phyloP scores from a whole-genome alignment of 2,888 invertebrate species.

The Epistrophe eligans region DNA sequence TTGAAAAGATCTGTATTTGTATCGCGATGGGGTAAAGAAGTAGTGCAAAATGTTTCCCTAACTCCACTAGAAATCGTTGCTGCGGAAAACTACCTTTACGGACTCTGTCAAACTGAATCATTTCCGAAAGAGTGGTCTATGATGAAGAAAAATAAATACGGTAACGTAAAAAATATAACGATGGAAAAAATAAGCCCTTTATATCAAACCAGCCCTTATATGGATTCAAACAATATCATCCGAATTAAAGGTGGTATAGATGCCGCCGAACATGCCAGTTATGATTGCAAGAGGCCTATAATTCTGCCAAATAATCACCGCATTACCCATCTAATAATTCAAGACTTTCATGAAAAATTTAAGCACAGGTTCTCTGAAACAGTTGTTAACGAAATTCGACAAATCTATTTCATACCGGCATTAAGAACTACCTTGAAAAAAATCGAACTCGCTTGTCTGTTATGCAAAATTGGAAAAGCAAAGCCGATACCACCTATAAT shows the following conservation, averaged over 20 bases:
- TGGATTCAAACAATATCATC: conserved; percentile 43
- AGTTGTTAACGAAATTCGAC: conserved; percentile 42
- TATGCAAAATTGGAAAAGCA: conserved; percentile 29
- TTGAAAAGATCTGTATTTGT: not conserved
- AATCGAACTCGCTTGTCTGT: not conserved
- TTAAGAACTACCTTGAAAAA: conserved; percentile 16
- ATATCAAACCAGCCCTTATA: conserved; percentile 2
- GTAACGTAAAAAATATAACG: conserved; percentile 10
- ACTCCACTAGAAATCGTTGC: not conserved
- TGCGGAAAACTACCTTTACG: not conserved
- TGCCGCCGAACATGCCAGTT: not conserved
- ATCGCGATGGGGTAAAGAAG: not conserved
- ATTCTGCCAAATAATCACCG: not conserved
- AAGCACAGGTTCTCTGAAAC: conserved; percentile 35
- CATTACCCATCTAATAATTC: conserved; percentile 32
- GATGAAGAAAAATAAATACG: not conserved
- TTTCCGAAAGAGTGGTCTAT: too few species aligned
- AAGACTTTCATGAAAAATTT: conserved; percentile 33
- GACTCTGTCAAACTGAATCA: conserved; percentile 13
- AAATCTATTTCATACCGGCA: conserved; percentile 21
- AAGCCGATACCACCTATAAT: conserved; percentile 19
- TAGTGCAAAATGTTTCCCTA: not conserved
- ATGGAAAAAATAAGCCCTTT: not conserved
- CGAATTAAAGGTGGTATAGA: conserved; percentile 54
- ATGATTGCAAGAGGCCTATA: conserved; percentile 33